These are phyloP conservation scores for Orchestia grillus DNA, from an alignment of 1,140 invertebrate species.

Conservation along the genomic window DNA sequence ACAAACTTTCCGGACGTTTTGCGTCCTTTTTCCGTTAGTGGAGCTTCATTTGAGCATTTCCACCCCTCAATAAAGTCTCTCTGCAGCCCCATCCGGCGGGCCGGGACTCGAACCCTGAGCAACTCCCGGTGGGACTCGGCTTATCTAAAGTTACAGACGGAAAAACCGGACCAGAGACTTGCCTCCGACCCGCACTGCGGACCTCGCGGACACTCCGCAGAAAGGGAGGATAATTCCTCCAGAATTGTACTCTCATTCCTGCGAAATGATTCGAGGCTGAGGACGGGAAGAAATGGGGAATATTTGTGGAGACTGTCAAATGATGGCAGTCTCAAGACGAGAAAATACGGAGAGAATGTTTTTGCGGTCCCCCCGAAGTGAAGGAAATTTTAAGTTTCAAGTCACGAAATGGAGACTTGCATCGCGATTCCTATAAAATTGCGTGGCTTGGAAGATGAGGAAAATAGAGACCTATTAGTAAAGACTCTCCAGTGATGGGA, in stretches of 20 bases:
- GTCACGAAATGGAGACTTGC: too few species aligned
- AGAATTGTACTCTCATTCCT: neutral
- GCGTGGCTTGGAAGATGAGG: too few species aligned
- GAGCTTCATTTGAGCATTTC: neutral
- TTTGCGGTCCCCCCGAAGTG: too few species aligned
- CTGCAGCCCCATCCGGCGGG: neutral
- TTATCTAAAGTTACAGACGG: conserved; percentile 50
- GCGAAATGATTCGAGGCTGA: neutral
- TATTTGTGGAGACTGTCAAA: too few species aligned
- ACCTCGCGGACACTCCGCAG: neutral
- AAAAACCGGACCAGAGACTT: neutral
- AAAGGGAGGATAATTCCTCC: neutral
- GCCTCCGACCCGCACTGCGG: conserved; percentile 30
- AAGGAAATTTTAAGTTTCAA: too few species aligned
- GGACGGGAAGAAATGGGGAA: neutral
- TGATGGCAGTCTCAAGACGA: too few species aligned
- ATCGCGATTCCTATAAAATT: too few species aligned
- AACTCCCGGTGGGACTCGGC: neutral
- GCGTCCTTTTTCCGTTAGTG: neutral
- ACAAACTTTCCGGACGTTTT: neutral
- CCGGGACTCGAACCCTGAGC: neutral
- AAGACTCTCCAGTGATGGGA: too few species aligned
- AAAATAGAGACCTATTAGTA: too few species aligned
- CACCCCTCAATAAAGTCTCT: neutral
- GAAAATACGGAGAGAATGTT: too few species aligned